Evolutionary conservation across 2,888 invertebrate species (phyloP).

Genomic region (Idaea aversata): DNA sequence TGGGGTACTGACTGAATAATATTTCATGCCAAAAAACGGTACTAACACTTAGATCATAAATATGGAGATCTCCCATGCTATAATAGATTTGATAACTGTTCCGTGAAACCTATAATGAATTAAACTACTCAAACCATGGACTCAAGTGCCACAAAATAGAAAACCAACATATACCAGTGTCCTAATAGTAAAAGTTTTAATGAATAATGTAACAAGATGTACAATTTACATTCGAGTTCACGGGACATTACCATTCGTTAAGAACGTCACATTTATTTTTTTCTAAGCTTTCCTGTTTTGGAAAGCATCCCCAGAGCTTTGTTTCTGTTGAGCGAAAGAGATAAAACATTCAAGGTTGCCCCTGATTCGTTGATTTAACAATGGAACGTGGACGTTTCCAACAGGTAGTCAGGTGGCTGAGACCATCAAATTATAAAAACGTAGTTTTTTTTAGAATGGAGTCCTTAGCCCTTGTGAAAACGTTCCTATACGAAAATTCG

Average conservation of each 20-base stretch:
- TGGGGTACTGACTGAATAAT: too few relatives aligned
- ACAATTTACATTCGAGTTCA: neutral
- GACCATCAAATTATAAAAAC: neutral
- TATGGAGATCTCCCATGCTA: too few relatives aligned
- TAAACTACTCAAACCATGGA: too few relatives aligned
- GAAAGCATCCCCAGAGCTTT: neutral
- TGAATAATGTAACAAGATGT: neutral
- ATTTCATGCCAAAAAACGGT: too few relatives aligned
- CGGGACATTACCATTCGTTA: slow-evolving; percentile 1
- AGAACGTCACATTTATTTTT: neutral
- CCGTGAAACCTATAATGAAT: too few relatives aligned
- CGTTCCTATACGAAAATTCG: neutral
- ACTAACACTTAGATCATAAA: too few relatives aligned
- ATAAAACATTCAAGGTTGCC: neutral
- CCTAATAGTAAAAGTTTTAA: neutral
- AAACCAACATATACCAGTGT: neutral
- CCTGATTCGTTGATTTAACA: neutral
- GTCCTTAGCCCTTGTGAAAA: neutral
- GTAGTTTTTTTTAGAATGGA: neutral
- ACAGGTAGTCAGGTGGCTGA: neutral
- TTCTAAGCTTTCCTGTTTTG: neutral
- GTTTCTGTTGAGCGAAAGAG: neutral
- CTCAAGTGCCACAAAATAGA: too few relatives aligned
- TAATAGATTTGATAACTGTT: too few relatives aligned
- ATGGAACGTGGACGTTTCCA: neutral